A percentile compares a stretch with the other conserved stretches of the same genome.
Evolutionary conservation across 2,113 vertebrate species (phyloP).

Genomic region (Coryphaenoides rupestris): DNA sequence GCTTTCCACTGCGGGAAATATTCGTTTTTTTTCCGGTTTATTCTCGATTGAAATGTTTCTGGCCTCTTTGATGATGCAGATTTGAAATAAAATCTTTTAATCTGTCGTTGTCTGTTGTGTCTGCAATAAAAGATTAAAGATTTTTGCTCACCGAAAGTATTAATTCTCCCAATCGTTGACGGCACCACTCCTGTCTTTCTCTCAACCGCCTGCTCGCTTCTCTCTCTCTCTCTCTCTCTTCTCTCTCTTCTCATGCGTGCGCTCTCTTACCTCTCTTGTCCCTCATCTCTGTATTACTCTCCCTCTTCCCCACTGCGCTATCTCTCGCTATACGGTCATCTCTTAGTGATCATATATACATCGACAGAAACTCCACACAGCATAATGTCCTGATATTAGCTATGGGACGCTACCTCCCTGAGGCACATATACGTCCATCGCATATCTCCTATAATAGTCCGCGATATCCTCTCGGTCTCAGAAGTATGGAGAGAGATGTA

Average conservation of each 20-base stretch:
- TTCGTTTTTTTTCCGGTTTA: constrained; percentile 58
- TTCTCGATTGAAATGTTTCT: constrained; percentile 62
- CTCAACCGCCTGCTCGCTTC: no score
- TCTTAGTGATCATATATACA: no score
- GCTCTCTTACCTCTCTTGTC: no score
- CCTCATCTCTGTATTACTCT: not conserved
- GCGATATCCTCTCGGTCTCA: no score
- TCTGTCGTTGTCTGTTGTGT: constrained; percentile 35
- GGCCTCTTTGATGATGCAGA: constrained; percentile 70
- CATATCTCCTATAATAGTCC: no score
- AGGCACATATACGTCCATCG: constrained; percentile 18
- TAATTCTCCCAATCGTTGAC: constrained; percentile 26
- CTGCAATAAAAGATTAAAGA: constrained; percentile 40
- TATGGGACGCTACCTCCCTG: constrained; percentile 3
- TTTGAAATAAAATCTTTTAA: constrained; percentile 73
- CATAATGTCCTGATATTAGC: no score
- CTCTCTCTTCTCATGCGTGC: no score
- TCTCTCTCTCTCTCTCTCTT: no score
- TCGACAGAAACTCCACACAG: no score
- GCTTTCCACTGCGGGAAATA: constrained; percentile 50
- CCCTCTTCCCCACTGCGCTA: not conserved
- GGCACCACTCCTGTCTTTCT: constrained; percentile 10
- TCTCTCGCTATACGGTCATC: not conserved
- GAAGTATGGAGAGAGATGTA: constrained; percentile 45
- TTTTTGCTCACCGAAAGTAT: constrained; percentile 24